Evolutionary conservation across 1,140 invertebrate species (phyloP), one percentile per base, ranked within the genome.

Genomic region (Zaprionus tsacasi): DNA sequence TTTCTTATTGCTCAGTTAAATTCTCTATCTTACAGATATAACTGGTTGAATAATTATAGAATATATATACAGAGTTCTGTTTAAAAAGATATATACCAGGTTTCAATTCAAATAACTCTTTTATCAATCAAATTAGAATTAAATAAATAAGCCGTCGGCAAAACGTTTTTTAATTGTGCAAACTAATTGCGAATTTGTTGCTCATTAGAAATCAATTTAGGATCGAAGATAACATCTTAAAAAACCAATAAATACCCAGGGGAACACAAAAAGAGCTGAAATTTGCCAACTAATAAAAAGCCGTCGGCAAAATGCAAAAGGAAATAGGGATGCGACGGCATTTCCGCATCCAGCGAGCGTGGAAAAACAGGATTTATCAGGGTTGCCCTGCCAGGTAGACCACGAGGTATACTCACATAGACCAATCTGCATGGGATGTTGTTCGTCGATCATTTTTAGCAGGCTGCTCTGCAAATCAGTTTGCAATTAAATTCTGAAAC

Each of bases 401-500:
- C 30, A 13, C 3, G 8, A 30, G 33, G n/a, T n/a, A 88, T 91
- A 91, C 91, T 91, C 71, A 91, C 91, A 91, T 71, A 91, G 72
- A 13, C 87, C 91, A 65, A 91, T 88, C 55, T 91, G 91, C 74
- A 91, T 91, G 25, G 91, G 91, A 70, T 91, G 91, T 17, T 91
- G 91, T 54, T 91, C 91, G 52, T 91, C 91, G 76, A 91, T 91
- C 91, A 91, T 91, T 15, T 15, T 66, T 54, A 38, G 0, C 17
- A 12, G 58, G 35, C 12, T 11, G 17, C 52, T 40, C 13, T 11
- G 10, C 12, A 15, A 15, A 56, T 15, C 3, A 13, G 36, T 25
- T 59, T 12, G 33, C 43, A 50, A 59, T 55, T 48, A 35, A 67
- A 56, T n/a, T 25, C 15, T 36, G 27, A 70, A 15, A 45, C 58